Percentiles rank a stretch among this genome's conserved stretches.
Evolutionary conservation across 2,888 invertebrate species (phyloP).

Genomic region (Gerosis bhagava): DNA sequence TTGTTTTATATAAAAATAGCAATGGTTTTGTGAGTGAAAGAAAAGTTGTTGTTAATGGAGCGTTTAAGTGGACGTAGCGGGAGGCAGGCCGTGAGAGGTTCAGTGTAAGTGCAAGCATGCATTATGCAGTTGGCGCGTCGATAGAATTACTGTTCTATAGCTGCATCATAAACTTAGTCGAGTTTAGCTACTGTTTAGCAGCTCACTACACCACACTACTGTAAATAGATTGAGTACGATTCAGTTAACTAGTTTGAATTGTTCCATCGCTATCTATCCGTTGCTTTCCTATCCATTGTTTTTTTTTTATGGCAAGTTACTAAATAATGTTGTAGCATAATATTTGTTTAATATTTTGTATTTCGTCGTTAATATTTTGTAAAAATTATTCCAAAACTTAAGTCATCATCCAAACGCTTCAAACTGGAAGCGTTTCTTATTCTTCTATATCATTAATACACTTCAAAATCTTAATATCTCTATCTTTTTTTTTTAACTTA

Average conservation of each 20-base stretch:
- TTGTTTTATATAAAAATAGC: conserved; percentile 21
- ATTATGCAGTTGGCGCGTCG: conserved; percentile 62
- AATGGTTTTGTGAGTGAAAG: conserved; percentile 30
- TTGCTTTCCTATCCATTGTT: too few species aligned
- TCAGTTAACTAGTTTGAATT: conserved; percentile 12
- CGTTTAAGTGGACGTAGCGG: conserved; percentile 36
- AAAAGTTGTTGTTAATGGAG: conserved; percentile 41
- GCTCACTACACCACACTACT: conserved; percentile 21
- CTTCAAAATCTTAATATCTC: too few species aligned
- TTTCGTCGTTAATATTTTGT: too few species aligned
- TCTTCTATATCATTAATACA: too few species aligned
- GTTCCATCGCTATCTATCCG: conserved; percentile 13
- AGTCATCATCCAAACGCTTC: too few species aligned
- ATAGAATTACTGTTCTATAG: conserved; percentile 51
- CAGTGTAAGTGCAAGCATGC: conserved; percentile 65
- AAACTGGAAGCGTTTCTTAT: too few species aligned
- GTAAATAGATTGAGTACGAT: conserved; percentile 11
- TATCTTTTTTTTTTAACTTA: too few species aligned
- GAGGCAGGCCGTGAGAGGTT: conserved; percentile 40
- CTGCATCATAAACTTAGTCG: conserved; percentile 56
- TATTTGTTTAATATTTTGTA: too few species aligned
- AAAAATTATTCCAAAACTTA: too few species aligned
- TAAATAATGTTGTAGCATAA: too few species aligned
- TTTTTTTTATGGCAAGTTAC: too few species aligned
- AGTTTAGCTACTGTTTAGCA: conserved; percentile 52